Evolutionary conservation across 2,113 vertebrate species (phyloP), one percentile per base, ranked within the genome.

Genomic region (Hippopotamus amphibius): DNA sequence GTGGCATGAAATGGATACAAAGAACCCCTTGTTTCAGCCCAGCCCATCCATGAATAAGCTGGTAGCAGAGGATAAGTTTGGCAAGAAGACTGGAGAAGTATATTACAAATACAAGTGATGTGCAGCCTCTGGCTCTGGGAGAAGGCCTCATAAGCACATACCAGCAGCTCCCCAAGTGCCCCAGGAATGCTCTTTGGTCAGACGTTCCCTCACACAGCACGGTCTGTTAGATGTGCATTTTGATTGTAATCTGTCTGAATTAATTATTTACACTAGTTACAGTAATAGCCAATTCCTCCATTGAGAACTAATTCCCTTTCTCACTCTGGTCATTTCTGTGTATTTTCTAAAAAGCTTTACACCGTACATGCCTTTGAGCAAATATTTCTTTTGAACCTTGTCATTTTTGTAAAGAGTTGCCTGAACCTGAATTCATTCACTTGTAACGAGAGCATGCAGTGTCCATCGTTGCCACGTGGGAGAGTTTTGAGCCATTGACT

Each of bases 41-140:
- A 99, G 99, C 72, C 97, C 98, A 1, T 72, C 99, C 94, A 93
- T 99, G 83, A 98, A 99, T 98, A 99, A 99, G 97, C 97, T 99
- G 97, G 99, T 99, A 15, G 98, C 99, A 8, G 99, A 99, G 95
- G 99, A 99, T 53, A 99, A 99, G 98, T 83, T 99, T 15, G 99
- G 99, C 93, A 99, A 98, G 98, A 99, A 99, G 98, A 99, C 99
- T 0, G 99, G 99, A 96, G 99, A 99, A 98, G 99, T 99, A 53
- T 99, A 99, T 98, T 99, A 99, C 98, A 99, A 99, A 95, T 99
- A 99, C 98, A 99, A 99, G 85, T 99, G 98, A 99, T 57, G 63
- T 71, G 11, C 61, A 46, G 6, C 15, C 94, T 3, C 13, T 21
- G 66, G 77, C 22, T 61, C 88, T 28, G 33, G 82, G 74, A 93